Base-by-base conservation (phyloP, 2,113 vertebrate species). In the Psilopsiagon aymara region DNA sequence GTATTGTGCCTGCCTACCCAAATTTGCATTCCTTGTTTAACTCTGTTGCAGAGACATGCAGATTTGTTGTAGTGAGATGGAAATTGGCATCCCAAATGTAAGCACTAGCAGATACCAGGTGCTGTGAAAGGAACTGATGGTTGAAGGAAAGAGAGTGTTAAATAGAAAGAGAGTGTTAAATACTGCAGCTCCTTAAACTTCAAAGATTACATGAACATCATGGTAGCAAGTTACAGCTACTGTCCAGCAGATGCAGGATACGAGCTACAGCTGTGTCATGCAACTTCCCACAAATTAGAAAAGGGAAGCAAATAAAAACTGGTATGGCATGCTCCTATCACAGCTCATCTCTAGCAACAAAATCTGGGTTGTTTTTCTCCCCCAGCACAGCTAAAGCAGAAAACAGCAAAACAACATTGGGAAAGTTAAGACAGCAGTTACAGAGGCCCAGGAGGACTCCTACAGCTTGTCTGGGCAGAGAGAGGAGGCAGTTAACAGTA, bases 211-310 rank as follows among this genome's bases (percentile, higher is more conserved):
- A 44, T 2, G 3, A 57, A 46, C 2, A 4, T 28, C n/a, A 43
- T 0, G 3, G 52, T 35, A 84, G 39, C 21, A 47, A 79, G 80
- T 27, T n/a, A 41, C 69, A 75, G 76, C 39, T 51, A 4, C 49
- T 73, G 23, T 47, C 88, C 76, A 80, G 57, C 43, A 75, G 43
- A 85, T 10, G 35, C 47, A 73, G 43, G 13, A 67, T 13, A 46
- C 1, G 1, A 53, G n/a, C 53, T 29, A 49, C 31, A 52, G 7
- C 13, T 21, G 11, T 5, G 3, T 27, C n/a, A 13, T 1, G 10
- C 20, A 21, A 13, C 29, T 82, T 73, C 11, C 43, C 53, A 46
- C 53, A 20, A 37, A 78, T 13, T 35, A 29, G 44, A 83, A 73
- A 52, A 60, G 17, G 14, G 51, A 83, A 87, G 44, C 27, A 53